phyloP scores from a whole-genome alignment of 2,888 invertebrate species.

The Crepidodera aurea region DNA sequence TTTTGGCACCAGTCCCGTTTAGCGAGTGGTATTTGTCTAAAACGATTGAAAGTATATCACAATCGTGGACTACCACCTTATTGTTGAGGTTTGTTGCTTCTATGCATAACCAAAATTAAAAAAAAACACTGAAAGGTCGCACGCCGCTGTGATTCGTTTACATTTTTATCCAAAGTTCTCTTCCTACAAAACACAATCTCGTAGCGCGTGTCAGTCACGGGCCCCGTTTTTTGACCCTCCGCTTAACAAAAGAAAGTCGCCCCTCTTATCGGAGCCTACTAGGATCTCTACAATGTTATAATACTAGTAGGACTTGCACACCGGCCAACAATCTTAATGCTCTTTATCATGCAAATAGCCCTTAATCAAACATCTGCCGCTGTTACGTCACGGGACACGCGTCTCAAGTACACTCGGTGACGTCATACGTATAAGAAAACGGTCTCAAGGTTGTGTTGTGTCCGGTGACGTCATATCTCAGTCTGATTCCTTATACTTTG shows the following conservation, averaged over 20 bases:
- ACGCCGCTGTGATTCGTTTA: constrained; percentile 55
- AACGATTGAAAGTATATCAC: too few relatives aligned
- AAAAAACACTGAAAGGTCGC: neutral
- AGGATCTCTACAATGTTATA: constrained; percentile 48
- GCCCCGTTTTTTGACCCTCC: constrained; percentile 61
- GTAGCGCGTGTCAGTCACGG: constrained; percentile 61
- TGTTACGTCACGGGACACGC: constrained; percentile 52
- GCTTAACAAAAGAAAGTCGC: constrained; percentile 58
- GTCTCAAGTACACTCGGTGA: constrained; percentile 49
- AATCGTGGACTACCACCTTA: too few relatives aligned
- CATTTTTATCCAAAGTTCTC: constrained; percentile 55
- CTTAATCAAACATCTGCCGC: constrained; percentile 56
- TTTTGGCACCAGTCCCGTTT: too few relatives aligned
- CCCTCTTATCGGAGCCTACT: constrained; percentile 51
- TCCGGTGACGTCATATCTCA: constrained; percentile 58
- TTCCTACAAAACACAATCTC: constrained; percentile 58
- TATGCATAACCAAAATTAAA: too few relatives aligned
- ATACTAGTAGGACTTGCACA: constrained; percentile 51
- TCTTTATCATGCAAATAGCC: constrained; percentile 60
- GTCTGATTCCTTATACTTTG: constrained; percentile 37
- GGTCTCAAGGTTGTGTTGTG: constrained; percentile 59
- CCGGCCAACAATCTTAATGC: constrained; percentile 61
- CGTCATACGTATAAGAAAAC: constrained; percentile 56
- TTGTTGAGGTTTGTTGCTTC: too few relatives aligned
- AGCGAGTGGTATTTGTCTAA: too few relatives aligned